These are phyloP conservation scores for Teinopalpus imperialis DNA, from an alignment of 2,888 invertebrate genomes.

Conservation along the genomic window DNA sequence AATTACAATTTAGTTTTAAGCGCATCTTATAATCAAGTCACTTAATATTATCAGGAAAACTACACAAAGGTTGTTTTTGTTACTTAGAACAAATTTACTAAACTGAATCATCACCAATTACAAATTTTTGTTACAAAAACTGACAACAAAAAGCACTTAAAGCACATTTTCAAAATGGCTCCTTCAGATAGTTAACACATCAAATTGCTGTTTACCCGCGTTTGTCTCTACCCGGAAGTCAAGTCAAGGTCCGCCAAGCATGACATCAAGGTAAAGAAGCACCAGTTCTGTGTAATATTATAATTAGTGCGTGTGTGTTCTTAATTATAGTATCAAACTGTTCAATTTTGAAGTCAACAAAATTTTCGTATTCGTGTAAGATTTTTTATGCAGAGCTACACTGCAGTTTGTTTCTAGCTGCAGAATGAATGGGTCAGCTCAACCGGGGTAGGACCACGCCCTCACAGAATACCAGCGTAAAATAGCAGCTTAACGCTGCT, in stretches of 20 bases:
- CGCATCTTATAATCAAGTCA: too few relatives aligned
- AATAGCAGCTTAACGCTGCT: too few relatives aligned
- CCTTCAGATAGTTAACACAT: conserved; percentile 11
- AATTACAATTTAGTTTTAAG: too few relatives aligned
- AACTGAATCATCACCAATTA: too few relatives aligned
- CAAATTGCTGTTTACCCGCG: conserved; percentile 15
- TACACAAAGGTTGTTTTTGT: too few relatives aligned
- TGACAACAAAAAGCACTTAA: conserved; percentile 16
- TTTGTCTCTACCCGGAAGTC: conserved; percentile 33
- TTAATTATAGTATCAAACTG: conserved; percentile 8
- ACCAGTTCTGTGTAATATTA: conserved; percentile 10
- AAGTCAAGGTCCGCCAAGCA: conserved; percentile 36
- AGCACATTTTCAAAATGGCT: conserved; percentile 10
- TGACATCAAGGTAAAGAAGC: conserved; percentile 32
- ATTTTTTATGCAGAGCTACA: too few relatives aligned
- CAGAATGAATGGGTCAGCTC: too few relatives aligned
- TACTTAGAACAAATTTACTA: too few relatives aligned
- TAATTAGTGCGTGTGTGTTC: conserved; percentile 19
- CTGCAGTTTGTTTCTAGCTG: too few relatives aligned
- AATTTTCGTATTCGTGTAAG: neutral
- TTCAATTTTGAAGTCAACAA: neutral
- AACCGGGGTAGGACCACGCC: too few relatives aligned
- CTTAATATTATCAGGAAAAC: too few relatives aligned
- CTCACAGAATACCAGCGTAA: too few relatives aligned
- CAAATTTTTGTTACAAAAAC: conserved; percentile 6